phyloP scores from a whole-genome alignment of 2,888 invertebrate genomes.

The Pherbina coryleti region DNA sequence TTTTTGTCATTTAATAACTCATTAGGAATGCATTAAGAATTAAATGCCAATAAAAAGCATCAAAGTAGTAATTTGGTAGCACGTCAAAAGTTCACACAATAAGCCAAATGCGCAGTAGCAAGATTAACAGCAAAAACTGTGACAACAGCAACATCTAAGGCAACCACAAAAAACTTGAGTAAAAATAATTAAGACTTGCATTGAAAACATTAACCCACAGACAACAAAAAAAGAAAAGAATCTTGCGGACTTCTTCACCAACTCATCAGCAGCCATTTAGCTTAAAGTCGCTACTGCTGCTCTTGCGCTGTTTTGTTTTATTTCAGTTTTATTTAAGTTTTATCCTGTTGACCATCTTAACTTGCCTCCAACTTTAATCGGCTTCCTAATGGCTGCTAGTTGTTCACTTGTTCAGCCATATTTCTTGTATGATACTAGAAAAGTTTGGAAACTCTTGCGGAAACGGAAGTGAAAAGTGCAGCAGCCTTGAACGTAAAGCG shows the following conservation, averaged over 20 bases:
- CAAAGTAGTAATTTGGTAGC: neutral
- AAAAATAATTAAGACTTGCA: neutral
- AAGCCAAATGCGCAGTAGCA: neutral
- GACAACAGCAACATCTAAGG: neutral
- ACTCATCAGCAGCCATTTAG: neutral
- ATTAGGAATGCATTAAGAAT: neutral
- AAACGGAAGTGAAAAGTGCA: neutral
- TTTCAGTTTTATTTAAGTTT: neutral
- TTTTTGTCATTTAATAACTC: neutral
- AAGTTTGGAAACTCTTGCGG: neutral
- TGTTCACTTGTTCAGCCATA: neutral
- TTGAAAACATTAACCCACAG: neutral
- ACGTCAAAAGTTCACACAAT: neutral
- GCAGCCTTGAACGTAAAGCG: neutral
- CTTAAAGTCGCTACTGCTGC: neutral
- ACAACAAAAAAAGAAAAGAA: neutral
- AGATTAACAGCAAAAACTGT: neutral
- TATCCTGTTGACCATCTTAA: neutral
- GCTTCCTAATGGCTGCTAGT: conserved; percentile 23
- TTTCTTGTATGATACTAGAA: neutral
- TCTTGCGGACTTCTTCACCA: neutral
- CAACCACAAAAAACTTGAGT: neutral
- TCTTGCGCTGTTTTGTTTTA: neutral
- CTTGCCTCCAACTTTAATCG: conserved; percentile 8
- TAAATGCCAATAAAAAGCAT: neutral